Base-by-base conservation (phyloP, 2,888 invertebrate species). In the Trachelus stipa region DNA sequence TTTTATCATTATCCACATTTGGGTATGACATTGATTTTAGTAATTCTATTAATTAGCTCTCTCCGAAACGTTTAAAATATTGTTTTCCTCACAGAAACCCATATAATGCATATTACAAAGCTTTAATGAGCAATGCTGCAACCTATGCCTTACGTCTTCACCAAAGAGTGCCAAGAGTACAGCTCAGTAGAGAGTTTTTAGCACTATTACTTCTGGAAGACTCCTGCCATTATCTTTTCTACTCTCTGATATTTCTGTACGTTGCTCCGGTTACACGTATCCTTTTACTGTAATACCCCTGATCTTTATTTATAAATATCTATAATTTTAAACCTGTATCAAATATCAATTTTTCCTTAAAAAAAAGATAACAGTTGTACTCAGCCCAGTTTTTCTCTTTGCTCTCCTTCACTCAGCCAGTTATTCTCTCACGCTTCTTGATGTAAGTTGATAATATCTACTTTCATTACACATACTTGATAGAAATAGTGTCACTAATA, bases 221-320 rank as follows among this genome's bases (percentile, higher is more conserved):
- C 92, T 98, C 98, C 86, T 98, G 97, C 82, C 99, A 99, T 91
- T 99, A 99, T 90, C 93, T 99, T 83, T 95, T 99, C 92, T 99
- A 96, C 92, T 97, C 98, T 73, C 92, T 98, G 85, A 97, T 99
- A 89, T 99, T 99, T 92, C 94, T 99, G 88, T 98, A 97, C 91
- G 96, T 96, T 68, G 93, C 96, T 79, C 98, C 99, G 35, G 95
- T 98, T 76, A 95, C 98, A 84, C 93, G 97, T 98, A 97, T 95
- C 95, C 95, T 95, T 96, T 94, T 88, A 34, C 68, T 68, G 73
- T 12, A 71, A 73, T 74, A 71, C 11, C 23, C 31, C 34, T 37
- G 34, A 68, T 30, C 31, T 73, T 75, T 75, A 69, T 68, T 3
- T 15, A 68, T 68, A 73, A 68, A 33, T 76, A 69, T 11, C 35